Evolutionary conservation across 2,797 vertebrate species (phyloP), one percentile per base, ranked within the genome.

Genomic region (Microcaecilia unicolor): DNA sequence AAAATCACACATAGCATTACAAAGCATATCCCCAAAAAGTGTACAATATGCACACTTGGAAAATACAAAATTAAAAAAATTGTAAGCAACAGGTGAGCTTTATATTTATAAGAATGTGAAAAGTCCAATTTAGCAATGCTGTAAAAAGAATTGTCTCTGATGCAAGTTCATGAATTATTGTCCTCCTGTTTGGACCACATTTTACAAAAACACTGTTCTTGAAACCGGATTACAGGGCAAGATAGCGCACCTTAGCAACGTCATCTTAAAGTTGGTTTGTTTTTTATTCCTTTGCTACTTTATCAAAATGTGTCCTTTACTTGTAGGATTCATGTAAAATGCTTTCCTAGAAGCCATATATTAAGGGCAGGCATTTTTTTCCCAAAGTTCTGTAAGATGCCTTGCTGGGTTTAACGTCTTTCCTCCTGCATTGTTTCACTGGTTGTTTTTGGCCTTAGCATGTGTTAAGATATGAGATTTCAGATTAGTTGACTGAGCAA

Each of bases 381-480:
- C 75, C 65, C 67, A 67, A 67, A 61, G 57, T 78, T 74, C 74
- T 70, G 76, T 70, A 84, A 82, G 83, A 81, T 61, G 68, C 58
- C 76, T 54, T 68, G 69, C 22, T 48, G 29, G 55, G 63, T 74
- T 48, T 48, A 32, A 76, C 45, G 71, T 58, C 31, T 63, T 68
- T 70, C 70, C 79, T 47, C 59, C 45, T 21, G 63, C 58, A 53
- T 60, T 51, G 53, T 52, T 70, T 97, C 87, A 96, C 88, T 97
- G 92, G 88, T 96, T 97, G 84, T 97, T 98, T 88, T 97, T 97
- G 78, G 94, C 95, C 90, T 98, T 98, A 60, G 95, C 93, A 1
- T 98, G 95, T 90, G 95, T 98, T 84, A 98, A 88, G 86, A 98
- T 98, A 87, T 98, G 95, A 83, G 95, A 98, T 83, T 98, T 98